phyloP scores from a whole-genome alignment of 2,888 invertebrate genomes.

The Coleophora deauratella region DNA sequence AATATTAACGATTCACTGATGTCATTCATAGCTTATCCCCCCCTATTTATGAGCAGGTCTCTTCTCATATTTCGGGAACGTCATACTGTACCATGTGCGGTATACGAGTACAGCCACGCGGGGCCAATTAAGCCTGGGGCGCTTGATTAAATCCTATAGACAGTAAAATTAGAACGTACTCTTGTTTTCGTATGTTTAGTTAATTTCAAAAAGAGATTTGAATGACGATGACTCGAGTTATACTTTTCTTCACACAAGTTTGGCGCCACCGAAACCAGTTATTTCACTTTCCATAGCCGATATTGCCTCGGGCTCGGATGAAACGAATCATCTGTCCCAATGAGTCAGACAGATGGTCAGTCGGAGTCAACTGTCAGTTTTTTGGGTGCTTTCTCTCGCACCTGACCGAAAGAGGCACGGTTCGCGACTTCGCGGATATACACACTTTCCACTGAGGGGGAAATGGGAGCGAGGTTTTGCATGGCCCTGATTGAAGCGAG shows the following conservation, averaged over 20 bases:
- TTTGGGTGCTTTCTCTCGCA: constrained; percentile 71
- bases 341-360: constrained; percentile 44
- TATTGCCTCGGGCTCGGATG: constrained; percentile 28
- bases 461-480: constrained; percentile 67
- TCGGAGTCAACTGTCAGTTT: constrained; percentile 30
- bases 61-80: too few species aligned
- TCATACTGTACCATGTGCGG: too few species aligned
- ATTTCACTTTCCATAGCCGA: constrained; percentile 54
- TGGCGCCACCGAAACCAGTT: constrained; percentile 52
- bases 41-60: too few species aligned
- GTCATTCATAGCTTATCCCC: too few species aligned
- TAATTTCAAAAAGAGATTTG: too few species aligned
- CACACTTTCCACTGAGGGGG: constrained; percentile 64
- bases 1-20: too few species aligned
- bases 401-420: constrained; percentile 65
- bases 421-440: constrained; percentile 63
- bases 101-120: too few species aligned
- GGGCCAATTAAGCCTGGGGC: too few species aligned
- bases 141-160: too few species aligned
- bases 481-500: constrained; percentile 59
- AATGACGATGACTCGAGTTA: too few species aligned
- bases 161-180: too few species aligned
- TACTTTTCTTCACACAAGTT: constrained; percentile 34
- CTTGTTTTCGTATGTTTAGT: too few species aligned
- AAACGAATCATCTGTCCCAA: constrained; percentile 46